phyloP scores from a whole-genome alignment of 2,113 vertebrate species.

The Chaetura pelagica region DNA sequence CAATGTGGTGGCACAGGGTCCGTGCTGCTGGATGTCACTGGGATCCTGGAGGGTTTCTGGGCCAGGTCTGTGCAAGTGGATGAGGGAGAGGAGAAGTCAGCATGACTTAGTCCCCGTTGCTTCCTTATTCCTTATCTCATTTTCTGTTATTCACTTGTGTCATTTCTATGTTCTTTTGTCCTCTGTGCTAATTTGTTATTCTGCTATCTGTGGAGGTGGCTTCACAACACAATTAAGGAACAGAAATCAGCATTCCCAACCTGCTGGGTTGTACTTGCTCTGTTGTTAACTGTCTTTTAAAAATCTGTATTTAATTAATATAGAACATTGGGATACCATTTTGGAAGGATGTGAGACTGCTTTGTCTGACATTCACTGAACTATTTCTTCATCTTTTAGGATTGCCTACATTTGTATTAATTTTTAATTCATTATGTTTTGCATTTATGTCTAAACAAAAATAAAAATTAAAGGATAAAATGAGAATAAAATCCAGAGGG shows the following conservation, averaged over 20 bases:
- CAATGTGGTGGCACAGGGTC: accelerated
- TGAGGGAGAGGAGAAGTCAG: background rate
- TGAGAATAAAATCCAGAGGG: background rate
- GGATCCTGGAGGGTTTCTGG: background rate
- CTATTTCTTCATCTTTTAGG: background rate
- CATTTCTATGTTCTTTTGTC: constrained; percentile 41
- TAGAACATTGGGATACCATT: background rate
- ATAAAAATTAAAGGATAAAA: background rate
- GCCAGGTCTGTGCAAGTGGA: background rate
- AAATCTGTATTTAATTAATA: constrained; percentile 56
- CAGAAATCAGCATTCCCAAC: constrained; percentile 51
- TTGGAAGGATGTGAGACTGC: background rate
- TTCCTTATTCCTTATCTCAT: background rate
- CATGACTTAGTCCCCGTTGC: accelerated
- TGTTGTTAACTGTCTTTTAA: constrained; percentile 1
- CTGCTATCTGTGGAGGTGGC: constrained; percentile 25
- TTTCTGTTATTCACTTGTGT: background rate
- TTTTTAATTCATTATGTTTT: background rate
- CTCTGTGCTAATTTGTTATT: constrained; percentile 49
- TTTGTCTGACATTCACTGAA: background rate
- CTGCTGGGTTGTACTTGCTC: constrained; percentile 1
- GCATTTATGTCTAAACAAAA: background rate
- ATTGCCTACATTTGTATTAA: background rate
- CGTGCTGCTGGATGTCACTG: background rate
- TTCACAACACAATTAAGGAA: constrained; percentile 44